phyloP scores from a whole-genome alignment of 2,888 invertebrate genomes.

The Tetropium fuscum region DNA sequence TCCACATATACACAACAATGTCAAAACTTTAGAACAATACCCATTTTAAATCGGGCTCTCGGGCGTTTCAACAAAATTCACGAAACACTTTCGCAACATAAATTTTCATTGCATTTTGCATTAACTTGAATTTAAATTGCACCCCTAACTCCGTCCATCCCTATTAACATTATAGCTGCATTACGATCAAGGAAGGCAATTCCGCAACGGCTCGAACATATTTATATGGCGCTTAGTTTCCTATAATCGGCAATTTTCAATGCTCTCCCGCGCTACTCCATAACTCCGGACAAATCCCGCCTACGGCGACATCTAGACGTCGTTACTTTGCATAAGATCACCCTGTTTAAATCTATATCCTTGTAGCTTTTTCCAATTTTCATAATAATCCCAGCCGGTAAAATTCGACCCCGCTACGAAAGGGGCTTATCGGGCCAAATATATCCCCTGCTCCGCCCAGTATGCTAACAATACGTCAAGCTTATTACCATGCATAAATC shows the following conservation, averaged over 20 bases:
- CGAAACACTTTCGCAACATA: no score
- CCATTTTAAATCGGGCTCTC: no score
- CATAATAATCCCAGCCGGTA: conserved; percentile 47
- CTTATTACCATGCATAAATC: conserved; percentile 58
- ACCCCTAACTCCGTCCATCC: conserved; percentile 41
- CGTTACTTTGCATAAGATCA: conserved; percentile 59
- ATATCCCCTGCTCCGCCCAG: conserved; percentile 36
- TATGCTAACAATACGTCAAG: conserved; percentile 37
- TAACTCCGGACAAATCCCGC: conserved; percentile 59
- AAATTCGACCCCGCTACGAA: conserved; percentile 26
- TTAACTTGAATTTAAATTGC: conserved; percentile 49
- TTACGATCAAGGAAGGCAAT: conserved; percentile 46
- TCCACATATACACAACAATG: no score
- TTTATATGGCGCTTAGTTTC: conserved; percentile 61
- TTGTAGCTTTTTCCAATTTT: conserved; percentile 54
- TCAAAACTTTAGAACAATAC: no score
- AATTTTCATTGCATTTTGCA: conserved; percentile 18
- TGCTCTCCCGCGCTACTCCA: conserved; percentile 58
- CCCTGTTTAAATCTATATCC: conserved; percentile 57
- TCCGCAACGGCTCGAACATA: conserved; percentile 54
- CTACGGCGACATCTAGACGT: conserved; percentile 60
- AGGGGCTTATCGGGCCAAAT: conserved; percentile 36
- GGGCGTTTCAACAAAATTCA: no score
- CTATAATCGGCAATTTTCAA: conserved; percentile 63
- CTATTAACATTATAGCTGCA: conserved; percentile 27